Percentiles rank a stretch among this genome's conserved stretches.
Evolutionary conservation across 2,888 invertebrate genomes (phyloP).

Genomic region (Loripinus fragilis): DNA sequence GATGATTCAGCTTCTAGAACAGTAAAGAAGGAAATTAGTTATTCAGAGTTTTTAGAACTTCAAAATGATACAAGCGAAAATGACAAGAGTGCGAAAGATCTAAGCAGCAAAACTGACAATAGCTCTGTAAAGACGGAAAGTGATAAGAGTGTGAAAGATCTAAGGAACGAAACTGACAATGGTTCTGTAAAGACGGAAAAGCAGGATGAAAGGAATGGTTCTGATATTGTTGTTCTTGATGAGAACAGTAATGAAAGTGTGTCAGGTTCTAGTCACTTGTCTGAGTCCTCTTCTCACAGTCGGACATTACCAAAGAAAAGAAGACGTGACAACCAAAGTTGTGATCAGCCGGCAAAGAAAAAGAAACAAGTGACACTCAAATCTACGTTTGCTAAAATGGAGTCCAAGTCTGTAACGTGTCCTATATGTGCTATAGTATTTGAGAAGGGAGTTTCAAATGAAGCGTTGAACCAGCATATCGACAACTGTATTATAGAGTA

Average conservation of each 20-base stretch:
- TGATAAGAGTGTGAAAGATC: not conserved
- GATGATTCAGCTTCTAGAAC: not conserved
- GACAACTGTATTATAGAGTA: conserved; percentile 80
- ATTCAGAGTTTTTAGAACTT: conserved; percentile 41
- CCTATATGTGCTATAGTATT: conserved; percentile 77
- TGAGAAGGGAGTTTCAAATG: conserved; percentile 67
- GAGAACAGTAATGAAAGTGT: not conserved
- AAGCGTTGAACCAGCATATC: conserved; percentile 78
- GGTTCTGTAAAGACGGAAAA: not conserved
- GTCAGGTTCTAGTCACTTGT: not conserved
- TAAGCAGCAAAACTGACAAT: not conserved
- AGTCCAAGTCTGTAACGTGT: conserved; percentile 63
- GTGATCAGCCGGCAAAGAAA: conserved; percentile 55
- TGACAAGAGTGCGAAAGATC: not conserved
- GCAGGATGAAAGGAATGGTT: not conserved
- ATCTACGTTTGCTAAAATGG: conserved; percentile 68
- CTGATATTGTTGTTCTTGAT: conserved; percentile 2
- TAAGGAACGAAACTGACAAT: not conserved
- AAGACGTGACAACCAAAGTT: conserved; percentile 27
- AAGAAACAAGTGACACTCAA: conserved; percentile 70
- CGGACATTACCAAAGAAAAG: conserved; percentile 39
- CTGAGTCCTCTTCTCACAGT: not conserved
- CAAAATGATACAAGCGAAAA: not conserved
- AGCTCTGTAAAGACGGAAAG: not conserved
- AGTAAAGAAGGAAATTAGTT: conserved; percentile 40